phyloP scores from a whole-genome alignment of 2,797 vertebrate species.

The Hydrolagus colliei region DNA sequence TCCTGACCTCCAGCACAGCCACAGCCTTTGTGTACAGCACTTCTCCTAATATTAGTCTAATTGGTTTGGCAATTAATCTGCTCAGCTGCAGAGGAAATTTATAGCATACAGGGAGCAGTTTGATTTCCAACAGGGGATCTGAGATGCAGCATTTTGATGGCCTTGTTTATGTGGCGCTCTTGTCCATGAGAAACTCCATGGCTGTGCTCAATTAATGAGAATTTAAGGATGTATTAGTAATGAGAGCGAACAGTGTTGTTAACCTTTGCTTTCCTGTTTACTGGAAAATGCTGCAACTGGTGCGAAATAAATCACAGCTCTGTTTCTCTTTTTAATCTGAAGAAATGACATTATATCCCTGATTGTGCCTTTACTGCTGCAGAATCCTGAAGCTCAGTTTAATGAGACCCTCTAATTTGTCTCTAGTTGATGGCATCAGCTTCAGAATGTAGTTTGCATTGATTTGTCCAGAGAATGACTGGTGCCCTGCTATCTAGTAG shows the following conservation, averaged over 20 bases:
- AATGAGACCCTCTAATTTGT: constrained; percentile 49
- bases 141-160: constrained; percentile 55
- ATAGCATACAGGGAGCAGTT: constrained; percentile 52
- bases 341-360: background rate
- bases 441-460: constrained; percentile 50
- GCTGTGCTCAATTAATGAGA: constrained; percentile 49
- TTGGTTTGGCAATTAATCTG: constrained; percentile 62
- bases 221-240: constrained; percentile 49
- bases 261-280: constrained; percentile 2
- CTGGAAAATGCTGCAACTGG: background rate
- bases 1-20: constrained; percentile 34
- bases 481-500: constrained; percentile 35
- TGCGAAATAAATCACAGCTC: background rate
- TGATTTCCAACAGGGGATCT: constrained; percentile 64
- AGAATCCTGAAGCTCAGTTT: constrained; percentile 46
- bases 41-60: constrained; percentile 59
- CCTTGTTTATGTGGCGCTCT: constrained; percentile 57
- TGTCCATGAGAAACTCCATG: constrained; percentile 50
- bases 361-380: constrained; percentile 48
- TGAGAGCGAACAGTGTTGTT: background rate
- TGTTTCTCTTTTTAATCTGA: background rate
- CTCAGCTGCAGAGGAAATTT: constrained; percentile 59
- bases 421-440: constrained; percentile 48
- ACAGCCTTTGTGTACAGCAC: constrained; percentile 46
- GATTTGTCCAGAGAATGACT: constrained; percentile 45